Evolutionary conservation across 2,113 vertebrate genomes (phyloP).

Genomic region (Alligator mississippiensis): DNA sequence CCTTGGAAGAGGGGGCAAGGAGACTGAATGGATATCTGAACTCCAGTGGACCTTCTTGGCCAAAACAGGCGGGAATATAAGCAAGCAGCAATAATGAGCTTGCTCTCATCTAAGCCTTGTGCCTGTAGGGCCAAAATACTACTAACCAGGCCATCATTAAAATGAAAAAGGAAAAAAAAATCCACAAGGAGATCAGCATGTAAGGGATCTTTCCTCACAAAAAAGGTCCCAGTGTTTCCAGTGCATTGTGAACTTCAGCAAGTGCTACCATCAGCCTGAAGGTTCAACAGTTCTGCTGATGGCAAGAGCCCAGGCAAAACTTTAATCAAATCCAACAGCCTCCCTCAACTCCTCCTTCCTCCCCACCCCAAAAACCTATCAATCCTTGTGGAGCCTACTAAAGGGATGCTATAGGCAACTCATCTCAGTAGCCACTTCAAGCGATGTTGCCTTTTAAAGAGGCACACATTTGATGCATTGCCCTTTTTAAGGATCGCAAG

Average conservation of each 20-base stretch:
- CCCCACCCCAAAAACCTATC: too few relatives aligned
- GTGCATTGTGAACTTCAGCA: not conserved
- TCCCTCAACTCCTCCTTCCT: too few relatives aligned
- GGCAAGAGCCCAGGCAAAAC: too few relatives aligned
- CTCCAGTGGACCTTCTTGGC: too few relatives aligned
- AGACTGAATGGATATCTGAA: not conserved
- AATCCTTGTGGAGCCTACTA: too few relatives aligned
- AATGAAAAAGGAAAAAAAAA: not conserved
- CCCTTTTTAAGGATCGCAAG: not conserved
- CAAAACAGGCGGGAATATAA: not conserved
- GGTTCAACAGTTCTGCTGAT: not conserved
- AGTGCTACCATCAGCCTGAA: not conserved
- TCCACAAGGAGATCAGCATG: not conserved
- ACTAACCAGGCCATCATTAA: not conserved
- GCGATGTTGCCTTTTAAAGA: slow-evolving; percentile 9
- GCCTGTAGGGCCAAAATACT: not conserved
- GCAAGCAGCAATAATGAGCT: not conserved
- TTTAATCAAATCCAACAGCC: too few relatives aligned
- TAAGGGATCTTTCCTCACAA: slow-evolving; percentile 2
- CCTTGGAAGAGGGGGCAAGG: too few relatives aligned
- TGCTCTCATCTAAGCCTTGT: not conserved
- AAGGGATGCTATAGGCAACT: not conserved
- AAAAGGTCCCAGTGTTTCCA: not conserved
- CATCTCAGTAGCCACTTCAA: not conserved
- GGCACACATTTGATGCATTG: slow-evolving; percentile 17